These are phyloP conservation scores for Limnephilus auricula DNA, from an alignment of 2,888 invertebrate species.

Conservation along the genomic window DNA sequence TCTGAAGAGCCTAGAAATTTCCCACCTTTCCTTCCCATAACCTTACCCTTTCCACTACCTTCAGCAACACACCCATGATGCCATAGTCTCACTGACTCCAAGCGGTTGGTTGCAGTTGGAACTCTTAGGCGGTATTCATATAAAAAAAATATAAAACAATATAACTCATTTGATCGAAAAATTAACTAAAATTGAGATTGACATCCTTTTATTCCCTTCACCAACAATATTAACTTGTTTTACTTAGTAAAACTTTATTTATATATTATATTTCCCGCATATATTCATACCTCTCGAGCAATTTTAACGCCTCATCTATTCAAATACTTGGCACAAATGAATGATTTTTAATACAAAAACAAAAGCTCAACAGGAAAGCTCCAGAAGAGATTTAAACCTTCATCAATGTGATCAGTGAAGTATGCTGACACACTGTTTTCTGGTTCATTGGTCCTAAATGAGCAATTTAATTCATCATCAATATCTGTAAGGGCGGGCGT, in stretches of 20 bases:
- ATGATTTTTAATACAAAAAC: conserved; percentile 30
- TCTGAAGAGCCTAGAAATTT: too few relatives aligned
- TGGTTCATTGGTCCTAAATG: conserved; percentile 59
- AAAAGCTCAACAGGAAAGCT: background rate
- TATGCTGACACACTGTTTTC: conserved; percentile 62
- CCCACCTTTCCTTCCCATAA: too few relatives aligned
- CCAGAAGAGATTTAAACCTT: conserved; percentile 35
- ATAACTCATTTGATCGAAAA: background rate
- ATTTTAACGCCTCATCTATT: conserved; percentile 27
- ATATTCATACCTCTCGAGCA: background rate
- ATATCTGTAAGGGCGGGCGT: conserved; percentile 49
- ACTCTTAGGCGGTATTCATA: too few relatives aligned
- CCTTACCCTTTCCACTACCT: too few relatives aligned
- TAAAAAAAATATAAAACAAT: too few relatives aligned
- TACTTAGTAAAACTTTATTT: background rate
- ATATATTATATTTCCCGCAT: background rate
- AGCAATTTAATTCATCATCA: conserved; percentile 63
- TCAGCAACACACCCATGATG: too few relatives aligned
- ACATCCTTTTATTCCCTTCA: background rate
- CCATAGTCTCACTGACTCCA: too few relatives aligned
- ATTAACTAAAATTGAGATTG: background rate
- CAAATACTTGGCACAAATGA: conserved; percentile 35
- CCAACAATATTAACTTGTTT: background rate
- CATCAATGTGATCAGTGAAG: conserved; percentile 57
- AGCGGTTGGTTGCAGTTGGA: too few relatives aligned